Conservation (phyloP, 2,888 invertebrate genomes). For the Syritta pipiens region DNA sequence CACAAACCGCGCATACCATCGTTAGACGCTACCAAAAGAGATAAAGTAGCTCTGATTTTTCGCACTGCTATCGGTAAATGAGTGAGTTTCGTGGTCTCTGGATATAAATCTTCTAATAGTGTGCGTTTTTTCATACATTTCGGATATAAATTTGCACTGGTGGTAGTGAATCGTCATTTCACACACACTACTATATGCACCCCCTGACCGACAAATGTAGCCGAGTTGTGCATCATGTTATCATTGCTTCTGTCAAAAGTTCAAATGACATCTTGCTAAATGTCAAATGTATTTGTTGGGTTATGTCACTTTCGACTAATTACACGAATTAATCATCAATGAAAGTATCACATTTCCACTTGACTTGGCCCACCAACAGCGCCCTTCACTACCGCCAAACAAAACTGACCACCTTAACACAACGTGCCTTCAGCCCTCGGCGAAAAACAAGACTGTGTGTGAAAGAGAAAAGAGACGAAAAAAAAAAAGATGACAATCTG, state of each 20-base stretch:
- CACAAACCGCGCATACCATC: no score
- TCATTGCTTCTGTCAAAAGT: constrained; percentile 33
- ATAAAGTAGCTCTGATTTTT: no score
- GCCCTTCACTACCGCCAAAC: constrained; percentile 40
- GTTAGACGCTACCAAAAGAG: no score
- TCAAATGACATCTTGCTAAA: constrained; percentile 19
- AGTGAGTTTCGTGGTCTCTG: no score
- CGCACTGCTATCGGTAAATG: no score
- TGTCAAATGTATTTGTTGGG: neutral
- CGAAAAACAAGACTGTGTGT: neutral
- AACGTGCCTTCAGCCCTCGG: neutral
- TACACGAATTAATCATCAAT: constrained; percentile 57
- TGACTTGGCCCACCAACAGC: constrained; percentile 44
- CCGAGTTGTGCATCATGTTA: no score
- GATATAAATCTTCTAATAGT: no score
- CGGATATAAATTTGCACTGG: no score
- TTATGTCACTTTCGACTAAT: constrained; percentile 58
- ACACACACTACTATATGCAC: no score
- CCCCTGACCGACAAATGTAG: no score
- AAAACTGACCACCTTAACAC: neutral
- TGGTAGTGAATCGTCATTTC: no score
- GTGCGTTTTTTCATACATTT: no score
- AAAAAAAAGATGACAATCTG: constrained; percentile 5
- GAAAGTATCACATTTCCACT: constrained; percentile 59
- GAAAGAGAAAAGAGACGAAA: neutral